Evolutionary conservation across 2,113 vertebrate species (phyloP).

Genomic region (Orthochromis malagaraziensis): DNA sequence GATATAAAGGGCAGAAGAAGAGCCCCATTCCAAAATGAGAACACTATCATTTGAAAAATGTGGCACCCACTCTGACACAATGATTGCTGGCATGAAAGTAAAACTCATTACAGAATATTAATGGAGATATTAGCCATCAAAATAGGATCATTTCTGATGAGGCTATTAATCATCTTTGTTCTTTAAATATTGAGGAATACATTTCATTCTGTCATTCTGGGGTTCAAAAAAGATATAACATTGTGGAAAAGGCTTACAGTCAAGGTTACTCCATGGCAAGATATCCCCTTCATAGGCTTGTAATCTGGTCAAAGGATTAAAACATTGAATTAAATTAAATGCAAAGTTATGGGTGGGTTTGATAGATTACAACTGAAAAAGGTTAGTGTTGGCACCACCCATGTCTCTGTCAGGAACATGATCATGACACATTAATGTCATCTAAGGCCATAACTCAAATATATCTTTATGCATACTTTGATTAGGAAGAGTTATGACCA

Average conservation of each 20-base stretch:
- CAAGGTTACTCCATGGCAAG: neutral
- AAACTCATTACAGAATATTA: constrained; percentile 49
- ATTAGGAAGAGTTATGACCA: constrained; percentile 3
- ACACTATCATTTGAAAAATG: constrained; percentile 16
- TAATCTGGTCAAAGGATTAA: neutral
- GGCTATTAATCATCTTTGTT: constrained; percentile 18
- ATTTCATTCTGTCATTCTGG: neutral
- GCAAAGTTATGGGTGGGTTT: neutral
- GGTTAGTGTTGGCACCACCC: neutral
- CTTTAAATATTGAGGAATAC: constrained; percentile 7
- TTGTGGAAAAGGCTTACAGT: neutral
- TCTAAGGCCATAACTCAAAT: neutral
- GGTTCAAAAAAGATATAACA: neutral
- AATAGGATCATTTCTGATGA: constrained; percentile 31
- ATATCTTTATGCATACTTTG: neutral
- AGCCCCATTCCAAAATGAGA: constrained; percentile 28
- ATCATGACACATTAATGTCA: neutral
- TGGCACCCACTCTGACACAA: constrained; percentile 20
- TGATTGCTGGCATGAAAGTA: constrained; percentile 33
- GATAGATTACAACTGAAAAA: neutral
- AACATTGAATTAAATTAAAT: neutral
- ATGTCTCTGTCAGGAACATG: neutral
- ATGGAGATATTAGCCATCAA: constrained; percentile 43
- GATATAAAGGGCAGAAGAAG: constrained; percentile 29
- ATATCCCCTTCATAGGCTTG: neutral